Base-by-base conservation (phyloP, 2,797 vertebrate genomes). In the Sardinella longiceps region DNA sequence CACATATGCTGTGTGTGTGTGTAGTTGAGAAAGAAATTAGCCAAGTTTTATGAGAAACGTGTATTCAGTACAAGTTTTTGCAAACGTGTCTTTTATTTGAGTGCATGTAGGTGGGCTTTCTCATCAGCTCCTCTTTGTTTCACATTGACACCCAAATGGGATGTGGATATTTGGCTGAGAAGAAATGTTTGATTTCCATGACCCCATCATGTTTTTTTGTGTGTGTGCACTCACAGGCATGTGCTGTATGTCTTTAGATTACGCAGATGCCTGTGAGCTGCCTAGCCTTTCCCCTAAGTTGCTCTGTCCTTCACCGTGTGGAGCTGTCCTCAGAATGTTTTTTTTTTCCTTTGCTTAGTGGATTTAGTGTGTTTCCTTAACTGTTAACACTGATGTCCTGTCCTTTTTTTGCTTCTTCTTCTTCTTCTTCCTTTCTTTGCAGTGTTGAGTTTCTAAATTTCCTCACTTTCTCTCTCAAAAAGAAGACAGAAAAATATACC, bases 371-470 rank as follows among this genome's bases (percentile, higher is more conserved):
- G 37, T 2, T 43, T 37, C 23, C 70, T 25, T 10, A 11, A 25
- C n/a, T 77, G 70, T 56, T 74, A 33, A 14, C 70, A 81, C 82
- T 84, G n/a, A 82, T 51, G 18, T 20, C 15, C 56, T 53, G 33
- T 53, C 83, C 91, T 85, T 88, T 53, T 89, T 85, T n/a, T n/a
- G n/a, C n/a, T n/a, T n/a, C n/a, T n/a, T n/a, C n/a, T 56, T 80
- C 84, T 30, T 81, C 70, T 82, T 87, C 87, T 88, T 83, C 60
- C 88, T 91, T 53, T 90, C 81, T 70, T 87, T 93, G 84, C 92
- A 95, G 95, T 96, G 93, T 92, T 96, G 91, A 96, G 95, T 94
- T 96, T 96, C 93, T 95, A 94, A 94, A 80, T 77, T 85, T 83
- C 70, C 82, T 86, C 82, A 82, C 80, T 87, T 89, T 91, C 85